These are phyloP conservation scores for Menidia menidia DNA, from an alignment of 2,797 vertebrate species.

Conservation along the genomic window DNA sequence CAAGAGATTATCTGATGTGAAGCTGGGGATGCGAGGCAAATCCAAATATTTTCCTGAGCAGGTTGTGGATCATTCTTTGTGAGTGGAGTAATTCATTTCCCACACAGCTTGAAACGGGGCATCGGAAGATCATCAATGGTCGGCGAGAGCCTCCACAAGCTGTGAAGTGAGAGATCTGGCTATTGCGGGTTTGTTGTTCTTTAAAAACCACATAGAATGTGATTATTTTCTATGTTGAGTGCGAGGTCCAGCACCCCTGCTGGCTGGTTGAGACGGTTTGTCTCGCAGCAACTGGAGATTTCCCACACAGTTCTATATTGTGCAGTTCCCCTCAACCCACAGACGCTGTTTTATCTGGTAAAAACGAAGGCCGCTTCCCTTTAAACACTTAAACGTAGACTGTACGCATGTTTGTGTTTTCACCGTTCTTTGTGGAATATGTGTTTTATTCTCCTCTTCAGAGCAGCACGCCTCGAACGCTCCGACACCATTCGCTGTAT, in stretches of 20 bases:
- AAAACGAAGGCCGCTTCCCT: constrained; percentile 38
- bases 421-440: constrained; percentile 35
- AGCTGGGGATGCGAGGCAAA: constrained; percentile 80
- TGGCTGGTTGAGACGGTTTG: constrained; percentile 73
- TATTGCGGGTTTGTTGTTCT: constrained; percentile 73
- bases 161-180: constrained; percentile 66
- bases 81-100: constrained; percentile 75
- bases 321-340: constrained; percentile 59
- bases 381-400: constrained; percentile 47
- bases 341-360: constrained; percentile 59
- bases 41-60: constrained; percentile 84
- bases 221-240: constrained; percentile 73
- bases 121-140: constrained; percentile 69
- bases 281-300: constrained; percentile 59
- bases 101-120: constrained; percentile 69
- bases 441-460: constrained; percentile 56
- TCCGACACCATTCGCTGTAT: constrained; percentile 91
- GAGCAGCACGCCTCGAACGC: constrained; percentile 82
- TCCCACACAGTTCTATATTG: constrained; percentile 65
- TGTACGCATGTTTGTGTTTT: constrained; percentile 30
- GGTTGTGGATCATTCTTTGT: constrained; percentile 80
- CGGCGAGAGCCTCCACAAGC: constrained; percentile 65
- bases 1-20: constrained; percentile 82
- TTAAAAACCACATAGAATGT: constrained; percentile 61
- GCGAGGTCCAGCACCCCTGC: constrained; percentile 60